phyloP scores from a whole-genome alignment of 2,888 invertebrate species.

The Anarsia innoxiella region DNA sequence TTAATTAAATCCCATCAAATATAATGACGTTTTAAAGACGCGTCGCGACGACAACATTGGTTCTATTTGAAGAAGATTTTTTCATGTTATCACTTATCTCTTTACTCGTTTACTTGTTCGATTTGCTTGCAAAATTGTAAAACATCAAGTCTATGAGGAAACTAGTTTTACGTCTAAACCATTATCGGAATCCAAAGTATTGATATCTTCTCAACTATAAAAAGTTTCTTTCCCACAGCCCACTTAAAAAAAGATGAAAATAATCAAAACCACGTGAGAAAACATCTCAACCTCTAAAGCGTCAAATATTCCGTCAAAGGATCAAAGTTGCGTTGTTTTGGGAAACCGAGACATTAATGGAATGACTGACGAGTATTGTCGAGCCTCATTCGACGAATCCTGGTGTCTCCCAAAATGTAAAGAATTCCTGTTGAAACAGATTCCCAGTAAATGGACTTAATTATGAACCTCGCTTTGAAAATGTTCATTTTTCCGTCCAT shows the following conservation, averaged over 20 bases:
- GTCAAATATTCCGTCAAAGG: constrained; percentile 63
- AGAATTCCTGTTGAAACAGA: constrained; percentile 38
- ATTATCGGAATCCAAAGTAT: no score
- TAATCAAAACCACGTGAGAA: constrained; percentile 41
- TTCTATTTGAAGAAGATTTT: no score
- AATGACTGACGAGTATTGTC: constrained; percentile 67
- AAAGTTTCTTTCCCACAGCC: constrained; percentile 54
- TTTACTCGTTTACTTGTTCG: no score
- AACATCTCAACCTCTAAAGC: constrained; percentile 43
- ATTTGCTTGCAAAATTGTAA: no score
- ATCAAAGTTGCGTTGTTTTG: constrained; percentile 51
- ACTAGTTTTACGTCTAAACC: background rate
- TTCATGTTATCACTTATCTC: no score
- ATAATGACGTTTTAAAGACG: constrained; percentile 5
- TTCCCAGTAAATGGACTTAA: constrained; percentile 39
- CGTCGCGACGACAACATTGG: no score
- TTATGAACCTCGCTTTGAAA: no score
- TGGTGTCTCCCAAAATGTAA: constrained; percentile 43
- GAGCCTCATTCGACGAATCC: constrained; percentile 51
- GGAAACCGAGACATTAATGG: constrained; percentile 64
- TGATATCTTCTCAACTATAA: no score
- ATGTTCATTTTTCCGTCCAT: no score
- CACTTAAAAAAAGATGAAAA: constrained; percentile 27
- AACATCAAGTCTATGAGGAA: no score
- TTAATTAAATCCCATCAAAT: background rate